Percentiles rank a stretch among this genome's conserved stretches.
Evolutionary conservation across 2,797 vertebrate species (phyloP).

Genomic region (Lepilemur septentrionalis): DNA sequence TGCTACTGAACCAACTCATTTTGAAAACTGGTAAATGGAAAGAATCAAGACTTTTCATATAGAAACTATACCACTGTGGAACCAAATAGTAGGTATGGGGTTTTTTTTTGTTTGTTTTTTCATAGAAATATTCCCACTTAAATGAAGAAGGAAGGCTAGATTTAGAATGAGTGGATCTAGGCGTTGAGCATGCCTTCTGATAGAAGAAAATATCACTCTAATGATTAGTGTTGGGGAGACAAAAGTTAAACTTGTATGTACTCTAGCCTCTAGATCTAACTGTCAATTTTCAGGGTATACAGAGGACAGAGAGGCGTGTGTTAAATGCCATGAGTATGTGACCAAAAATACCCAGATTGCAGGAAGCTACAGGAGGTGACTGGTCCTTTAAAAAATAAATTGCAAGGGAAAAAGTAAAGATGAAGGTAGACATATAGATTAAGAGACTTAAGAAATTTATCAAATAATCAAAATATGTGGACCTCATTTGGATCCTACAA

Average conservation of each 20-base stretch:
- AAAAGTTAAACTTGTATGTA: neutral
- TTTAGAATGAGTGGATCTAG: neutral
- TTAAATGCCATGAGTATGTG: neutral
- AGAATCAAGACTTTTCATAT: neutral
- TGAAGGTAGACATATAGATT: neutral
- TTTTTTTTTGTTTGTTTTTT: neutral
- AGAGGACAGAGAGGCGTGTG: neutral
- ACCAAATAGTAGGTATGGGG: neutral
- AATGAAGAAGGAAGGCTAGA: neutral
- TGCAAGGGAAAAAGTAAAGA: neutral
- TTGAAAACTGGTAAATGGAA: slow-evolving; percentile 18
- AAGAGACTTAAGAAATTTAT: neutral
- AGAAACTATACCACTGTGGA: neutral
- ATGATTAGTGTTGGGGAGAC: neutral
- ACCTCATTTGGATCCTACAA: neutral
- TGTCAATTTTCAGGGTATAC: neutral
- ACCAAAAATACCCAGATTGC: neutral
- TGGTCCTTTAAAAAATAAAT: neutral
- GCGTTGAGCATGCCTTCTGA: neutral
- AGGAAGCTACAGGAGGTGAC: neutral
- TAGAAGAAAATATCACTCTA: neutral
- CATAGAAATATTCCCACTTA: neutral
- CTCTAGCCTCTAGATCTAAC: neutral
- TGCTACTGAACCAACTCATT: neutral
- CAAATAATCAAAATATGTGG: neutral